Conservation (phyloP, 1,140 invertebrate species). For the Ruditapes philippinarum region DNA sequence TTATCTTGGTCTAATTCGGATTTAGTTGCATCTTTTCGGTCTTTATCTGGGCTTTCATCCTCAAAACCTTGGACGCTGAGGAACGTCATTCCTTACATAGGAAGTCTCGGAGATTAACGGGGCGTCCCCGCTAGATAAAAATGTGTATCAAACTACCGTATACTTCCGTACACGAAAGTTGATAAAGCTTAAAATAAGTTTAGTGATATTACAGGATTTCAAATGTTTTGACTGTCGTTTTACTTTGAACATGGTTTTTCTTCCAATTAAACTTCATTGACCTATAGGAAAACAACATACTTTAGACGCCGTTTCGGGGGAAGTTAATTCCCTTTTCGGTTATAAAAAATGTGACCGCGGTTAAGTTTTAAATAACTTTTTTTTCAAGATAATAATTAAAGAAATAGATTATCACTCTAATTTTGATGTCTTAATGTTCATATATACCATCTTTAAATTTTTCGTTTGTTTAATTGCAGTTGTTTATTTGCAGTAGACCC, state of each 20-base stretch:
- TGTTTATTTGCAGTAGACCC: too few species aligned
- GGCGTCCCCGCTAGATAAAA: conserved; percentile 45
- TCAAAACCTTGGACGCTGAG: conserved; percentile 37
- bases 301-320: not conserved
- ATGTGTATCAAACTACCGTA: not conserved
- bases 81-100: conserved; percentile 5
- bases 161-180: conserved; percentile 34
- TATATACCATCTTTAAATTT: too few species aligned
- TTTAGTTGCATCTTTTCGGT: not conserved
- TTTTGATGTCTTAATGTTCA: too few species aligned
- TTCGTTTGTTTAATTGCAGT: too few species aligned
- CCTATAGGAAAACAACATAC: conserved; percentile 2
- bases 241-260: conserved; percentile 21
- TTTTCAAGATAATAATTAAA: too few species aligned
- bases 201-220: not conserved
- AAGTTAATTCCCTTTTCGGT: not conserved
- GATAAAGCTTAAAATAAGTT: conserved; percentile 7
- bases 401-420: too few species aligned
- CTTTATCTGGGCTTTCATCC: conserved; percentile 39
- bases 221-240: not conserved
- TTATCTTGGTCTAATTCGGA: conserved; percentile 37
- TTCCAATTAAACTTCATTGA: conserved; percentile 16
- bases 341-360: too few species aligned
- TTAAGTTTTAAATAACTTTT: too few species aligned
- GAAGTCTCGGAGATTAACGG: conserved; percentile 49